A percentile compares a stretch with the other conserved stretches of the same genome.
Evolutionary conservation across 2,888 invertebrate species (phyloP).

Genomic region (Uloborus plumipes): DNA sequence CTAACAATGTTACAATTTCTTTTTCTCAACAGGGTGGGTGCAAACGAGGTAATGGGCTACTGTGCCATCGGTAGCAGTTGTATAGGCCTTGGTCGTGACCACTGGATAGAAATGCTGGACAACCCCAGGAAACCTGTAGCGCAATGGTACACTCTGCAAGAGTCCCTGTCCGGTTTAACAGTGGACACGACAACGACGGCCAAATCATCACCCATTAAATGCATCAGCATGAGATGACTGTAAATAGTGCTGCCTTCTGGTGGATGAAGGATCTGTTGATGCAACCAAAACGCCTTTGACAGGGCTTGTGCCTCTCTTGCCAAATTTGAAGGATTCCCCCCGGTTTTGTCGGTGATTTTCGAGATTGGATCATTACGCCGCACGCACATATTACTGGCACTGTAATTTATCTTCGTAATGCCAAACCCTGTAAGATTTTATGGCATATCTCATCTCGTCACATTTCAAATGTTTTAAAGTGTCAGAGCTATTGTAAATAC

Average conservation of each 20-base stretch:
- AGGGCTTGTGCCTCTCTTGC: slow-evolving; percentile 20
- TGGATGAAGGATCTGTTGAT: not conserved
- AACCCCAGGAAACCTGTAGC: slow-evolving; percentile 86
- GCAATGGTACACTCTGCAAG: slow-evolving; percentile 85
- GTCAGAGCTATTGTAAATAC: too few relatives aligned
- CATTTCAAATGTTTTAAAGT: too few relatives aligned
- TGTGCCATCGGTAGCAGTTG: slow-evolving; percentile 81
- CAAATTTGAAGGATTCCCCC: slow-evolving; percentile 11
- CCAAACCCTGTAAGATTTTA: too few relatives aligned
- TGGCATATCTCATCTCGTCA: too few relatives aligned
- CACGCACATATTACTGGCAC: too few relatives aligned
- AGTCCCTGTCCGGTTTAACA: slow-evolving; percentile 73
- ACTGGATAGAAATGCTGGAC: slow-evolving; percentile 88
- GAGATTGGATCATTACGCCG: too few relatives aligned
- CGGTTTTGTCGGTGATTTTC: too few relatives aligned
- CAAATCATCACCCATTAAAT: slow-evolving; percentile 59
- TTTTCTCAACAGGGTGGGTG: slow-evolving; percentile 79
- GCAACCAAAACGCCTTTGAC: slow-evolving; percentile 22
- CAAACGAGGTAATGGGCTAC: slow-evolving; percentile 89
- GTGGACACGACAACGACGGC: slow-evolving; percentile 23
- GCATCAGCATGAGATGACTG: slow-evolving; percentile 63
- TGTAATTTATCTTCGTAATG: too few relatives aligned
- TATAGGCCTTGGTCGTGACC: slow-evolving; percentile 83
- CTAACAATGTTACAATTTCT: not conserved
- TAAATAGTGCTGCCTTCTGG: not conserved